phyloP scores from a whole-genome alignment of 1,140 invertebrate species.

The Pseudomyrmex pallidus region DNA sequence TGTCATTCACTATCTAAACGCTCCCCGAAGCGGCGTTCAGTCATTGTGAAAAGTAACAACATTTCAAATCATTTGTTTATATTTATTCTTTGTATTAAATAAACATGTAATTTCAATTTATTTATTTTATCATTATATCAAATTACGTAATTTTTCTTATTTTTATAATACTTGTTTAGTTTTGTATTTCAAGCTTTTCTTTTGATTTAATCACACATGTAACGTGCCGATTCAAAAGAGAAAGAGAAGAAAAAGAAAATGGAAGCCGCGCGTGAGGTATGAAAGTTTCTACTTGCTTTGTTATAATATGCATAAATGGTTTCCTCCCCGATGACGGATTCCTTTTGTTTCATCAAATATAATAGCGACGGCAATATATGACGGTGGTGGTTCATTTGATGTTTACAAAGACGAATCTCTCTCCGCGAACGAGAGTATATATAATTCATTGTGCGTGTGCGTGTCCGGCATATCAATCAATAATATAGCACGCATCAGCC shows the following conservation, averaged over 20 bases:
- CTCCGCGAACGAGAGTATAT: too few species aligned
- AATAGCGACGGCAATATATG: slow-evolving; percentile 8
- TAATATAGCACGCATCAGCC: slow-evolving; percentile 5
- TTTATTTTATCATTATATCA: not conserved
- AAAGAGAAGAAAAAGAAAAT: slow-evolving; percentile 11
- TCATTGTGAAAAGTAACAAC: not conserved
- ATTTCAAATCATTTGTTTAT: not conserved
- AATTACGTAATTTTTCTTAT: not conserved
- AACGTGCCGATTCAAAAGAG: slow-evolving; percentile 5
- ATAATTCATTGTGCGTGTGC: slow-evolving; percentile 17
- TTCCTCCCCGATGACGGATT: slow-evolving; percentile 13
- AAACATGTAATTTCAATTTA: too few species aligned
- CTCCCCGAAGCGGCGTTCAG: not conserved
- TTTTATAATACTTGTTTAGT: slow-evolving; percentile 5
- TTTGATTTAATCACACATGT: not conserved
- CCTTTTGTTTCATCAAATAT: slow-evolving; percentile 27
- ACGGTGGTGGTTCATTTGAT: slow-evolving; percentile 11
- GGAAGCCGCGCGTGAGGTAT: slow-evolving; percentile 5
- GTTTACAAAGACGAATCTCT: slow-evolving; percentile 28
- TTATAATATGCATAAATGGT: slow-evolving; percentile 52
- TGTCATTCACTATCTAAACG: not conserved
- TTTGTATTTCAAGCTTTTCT: slow-evolving; percentile 4
- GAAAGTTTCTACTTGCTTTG: slow-evolving; percentile 35
- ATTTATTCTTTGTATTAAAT: too few species aligned
- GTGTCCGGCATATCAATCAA: not conserved